Evolutionary conservation across 2,888 invertebrate genomes (phyloP).

Genomic region (Marronus borbonicus): DNA sequence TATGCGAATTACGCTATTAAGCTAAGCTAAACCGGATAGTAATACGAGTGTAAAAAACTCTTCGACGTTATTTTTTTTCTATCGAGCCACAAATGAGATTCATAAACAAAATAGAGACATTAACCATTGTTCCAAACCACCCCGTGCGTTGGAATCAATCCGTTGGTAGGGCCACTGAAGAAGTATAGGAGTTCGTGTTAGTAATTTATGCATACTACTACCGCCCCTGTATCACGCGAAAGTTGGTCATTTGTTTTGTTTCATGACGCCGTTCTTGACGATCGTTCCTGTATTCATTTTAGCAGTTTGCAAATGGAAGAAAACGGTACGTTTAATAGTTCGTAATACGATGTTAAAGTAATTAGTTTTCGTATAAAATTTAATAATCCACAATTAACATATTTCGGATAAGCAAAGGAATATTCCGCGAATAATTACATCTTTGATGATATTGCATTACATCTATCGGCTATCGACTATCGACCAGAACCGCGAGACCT

Average conservation of each 20-base stretch:
- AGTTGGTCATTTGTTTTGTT: conserved; percentile 48
- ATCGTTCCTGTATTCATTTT: conserved; percentile 38
- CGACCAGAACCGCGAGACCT: no score
- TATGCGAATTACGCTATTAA: conserved; percentile 22
- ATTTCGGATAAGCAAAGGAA: no score
- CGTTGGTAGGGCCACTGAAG: neutral
- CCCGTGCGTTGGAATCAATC: conserved; percentile 25
- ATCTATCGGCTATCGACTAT: no score
- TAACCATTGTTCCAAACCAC: conserved; percentile 29
- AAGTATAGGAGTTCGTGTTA: conserved; percentile 24
- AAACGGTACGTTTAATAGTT: conserved; percentile 1
- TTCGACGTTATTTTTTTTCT: neutral
- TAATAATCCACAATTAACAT: neutral
- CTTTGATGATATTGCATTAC: no score
- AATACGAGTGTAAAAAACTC: neutral
- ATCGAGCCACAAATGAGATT: conserved; percentile 8
- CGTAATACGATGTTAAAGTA: neutral
- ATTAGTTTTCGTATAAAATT: neutral
- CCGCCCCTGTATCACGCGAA: conserved; percentile 44
- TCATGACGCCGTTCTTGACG: conserved; percentile 38
- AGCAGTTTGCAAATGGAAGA: conserved; percentile 34
- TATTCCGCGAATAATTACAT: no score
- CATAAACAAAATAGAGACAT: conserved; percentile 43
- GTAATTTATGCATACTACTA: conserved; percentile 43
- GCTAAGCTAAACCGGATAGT: neutral